Conservation (phyloP, 2,888 invertebrate species). For the Leptinotarsa peninsularis region DNA sequence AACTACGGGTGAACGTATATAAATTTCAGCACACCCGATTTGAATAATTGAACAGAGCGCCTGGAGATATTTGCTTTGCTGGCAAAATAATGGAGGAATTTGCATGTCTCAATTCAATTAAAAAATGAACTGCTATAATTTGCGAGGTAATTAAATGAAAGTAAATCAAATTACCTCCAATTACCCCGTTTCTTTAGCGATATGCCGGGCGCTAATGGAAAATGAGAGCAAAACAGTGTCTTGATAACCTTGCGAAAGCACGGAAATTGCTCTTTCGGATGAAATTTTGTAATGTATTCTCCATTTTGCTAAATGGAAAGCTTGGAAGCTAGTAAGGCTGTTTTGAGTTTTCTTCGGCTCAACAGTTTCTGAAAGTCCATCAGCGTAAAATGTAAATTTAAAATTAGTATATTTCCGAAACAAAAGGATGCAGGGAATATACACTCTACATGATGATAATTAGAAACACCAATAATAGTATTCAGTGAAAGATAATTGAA, state of each 20-base stretch:
- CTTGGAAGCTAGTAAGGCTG: not conserved
- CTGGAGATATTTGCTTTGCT: constrained; percentile 31
- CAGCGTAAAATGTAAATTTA: not conserved
- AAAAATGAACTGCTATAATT: constrained; percentile 33
- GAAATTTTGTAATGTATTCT: not conserved
- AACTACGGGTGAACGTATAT: not conserved
- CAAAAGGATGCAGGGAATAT: no score
- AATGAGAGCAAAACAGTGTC: not conserved
- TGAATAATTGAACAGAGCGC: constrained; percentile 25
- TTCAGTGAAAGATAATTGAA: no score
- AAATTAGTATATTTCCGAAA: not conserved
- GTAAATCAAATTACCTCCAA: constrained; percentile 28
- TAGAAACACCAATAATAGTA: no score
- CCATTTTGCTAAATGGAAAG: not conserved
- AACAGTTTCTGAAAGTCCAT: not conserved
- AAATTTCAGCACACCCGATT: not conserved
- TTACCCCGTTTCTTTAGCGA: constrained; percentile 25
- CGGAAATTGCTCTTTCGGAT: not conserved
- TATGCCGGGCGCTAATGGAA: constrained; percentile 7
- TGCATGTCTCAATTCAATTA: constrained; percentile 37
- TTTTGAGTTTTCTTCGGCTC: not conserved
- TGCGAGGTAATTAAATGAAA: constrained; percentile 33
- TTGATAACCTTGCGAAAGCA: not conserved
- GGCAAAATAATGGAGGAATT: constrained; percentile 29
- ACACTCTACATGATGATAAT: no score